Conservation (phyloP, 2,113 vertebrate genomes). For the Clarias batrachus region DNA sequence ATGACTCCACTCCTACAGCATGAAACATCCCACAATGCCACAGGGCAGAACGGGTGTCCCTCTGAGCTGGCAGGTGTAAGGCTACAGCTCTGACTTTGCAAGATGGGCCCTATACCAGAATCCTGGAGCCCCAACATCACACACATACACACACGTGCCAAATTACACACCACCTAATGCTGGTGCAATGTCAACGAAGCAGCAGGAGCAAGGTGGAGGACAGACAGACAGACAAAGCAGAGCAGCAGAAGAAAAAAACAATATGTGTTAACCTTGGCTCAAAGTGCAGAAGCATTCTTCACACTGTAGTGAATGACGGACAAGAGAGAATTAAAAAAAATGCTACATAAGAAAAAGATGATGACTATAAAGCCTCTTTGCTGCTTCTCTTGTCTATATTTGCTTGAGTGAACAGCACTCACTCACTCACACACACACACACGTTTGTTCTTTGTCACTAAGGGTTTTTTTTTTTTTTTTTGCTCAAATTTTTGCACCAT, state of each 20-base stretch:
- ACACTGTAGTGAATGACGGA: constrained; percentile 1
- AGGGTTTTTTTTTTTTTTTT: background rate
- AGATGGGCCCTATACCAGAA: constrained; percentile 40
- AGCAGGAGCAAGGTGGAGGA: background rate
- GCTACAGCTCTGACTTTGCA: constrained; percentile 30
- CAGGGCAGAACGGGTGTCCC: constrained; percentile 29
- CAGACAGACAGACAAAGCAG: background rate
- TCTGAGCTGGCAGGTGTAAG: constrained; percentile 53
- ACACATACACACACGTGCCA: constrained; percentile 23
- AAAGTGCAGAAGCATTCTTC: constrained; percentile 2
- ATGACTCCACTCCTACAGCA: constrained; percentile 40
- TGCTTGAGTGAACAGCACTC: constrained; percentile 8
- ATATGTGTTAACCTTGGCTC: background rate
- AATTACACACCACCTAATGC: background rate
- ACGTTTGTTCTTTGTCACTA: background rate
- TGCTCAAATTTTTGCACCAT: constrained; percentile 17
- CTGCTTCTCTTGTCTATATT: background rate
- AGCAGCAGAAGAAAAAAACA: background rate
- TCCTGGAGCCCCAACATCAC: constrained; percentile 9
- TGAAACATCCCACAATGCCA: constrained; percentile 32
- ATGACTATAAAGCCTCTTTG: constrained; percentile 12
- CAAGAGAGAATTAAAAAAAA: background rate
- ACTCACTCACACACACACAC: too few species aligned
- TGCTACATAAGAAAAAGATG: background rate
- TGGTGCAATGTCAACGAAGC: constrained; percentile 4